These are phyloP conservation scores for Diloba caeruleocephala DNA, from an alignment of 2,888 invertebrate species.

Conservation along the genomic window DNA sequence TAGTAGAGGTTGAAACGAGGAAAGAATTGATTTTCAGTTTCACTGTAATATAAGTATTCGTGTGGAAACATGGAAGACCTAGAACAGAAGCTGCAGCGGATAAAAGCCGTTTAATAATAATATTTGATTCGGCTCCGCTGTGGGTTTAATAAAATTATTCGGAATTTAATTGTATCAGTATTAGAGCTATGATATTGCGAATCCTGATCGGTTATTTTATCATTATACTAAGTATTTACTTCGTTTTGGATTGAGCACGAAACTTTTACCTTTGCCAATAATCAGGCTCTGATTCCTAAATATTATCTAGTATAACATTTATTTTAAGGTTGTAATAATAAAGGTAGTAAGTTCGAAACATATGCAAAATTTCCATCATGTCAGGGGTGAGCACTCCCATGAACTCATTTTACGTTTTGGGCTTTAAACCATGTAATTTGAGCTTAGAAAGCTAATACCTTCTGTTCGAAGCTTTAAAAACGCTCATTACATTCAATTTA, in stretches of 20 bases:
- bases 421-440: constrained; percentile 65
- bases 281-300: not conserved
- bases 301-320: constrained; percentile 3
- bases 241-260: too few species aligned
- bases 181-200: too few species aligned
- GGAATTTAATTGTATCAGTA: too few species aligned
- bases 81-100: too few species aligned
- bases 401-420: constrained; percentile 63
- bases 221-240: too few species aligned
- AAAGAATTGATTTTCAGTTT: constrained; percentile 11
- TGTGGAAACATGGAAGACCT: constrained; percentile 2
- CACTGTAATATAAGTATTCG: constrained; percentile 4
- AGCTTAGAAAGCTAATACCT: constrained; percentile 73
- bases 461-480: constrained; percentile 66
- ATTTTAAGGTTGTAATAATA: constrained; percentile 36
- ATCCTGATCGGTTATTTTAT: too few species aligned
- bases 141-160: too few species aligned
- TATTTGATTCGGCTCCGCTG: too few species aligned
- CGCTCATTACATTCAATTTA: constrained; percentile 70
- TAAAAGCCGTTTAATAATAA: too few species aligned
- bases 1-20: constrained; percentile 16
- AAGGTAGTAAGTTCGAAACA: constrained; percentile 48
- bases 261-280: too few species aligned
- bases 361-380: constrained; percentile 58
- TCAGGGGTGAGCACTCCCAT: constrained; percentile 54